A percentile compares a stretch with the other conserved stretches of the same genome.
phyloP scores from a whole-genome alignment of 2,888 invertebrate species.

The Oscheius sp. region DNA sequence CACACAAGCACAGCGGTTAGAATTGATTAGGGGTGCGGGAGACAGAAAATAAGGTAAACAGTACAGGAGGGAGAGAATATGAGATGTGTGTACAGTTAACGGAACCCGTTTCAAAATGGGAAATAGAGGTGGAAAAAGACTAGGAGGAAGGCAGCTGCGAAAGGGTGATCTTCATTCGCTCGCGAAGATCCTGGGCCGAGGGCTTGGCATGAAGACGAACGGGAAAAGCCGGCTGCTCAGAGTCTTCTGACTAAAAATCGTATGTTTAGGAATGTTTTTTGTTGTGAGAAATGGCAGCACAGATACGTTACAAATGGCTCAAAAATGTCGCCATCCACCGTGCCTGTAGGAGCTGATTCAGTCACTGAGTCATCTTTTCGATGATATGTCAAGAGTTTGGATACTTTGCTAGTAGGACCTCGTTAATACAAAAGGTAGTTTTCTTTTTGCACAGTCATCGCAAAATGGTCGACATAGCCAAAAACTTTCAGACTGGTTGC shows the following conservation, averaged over 20 bases:
- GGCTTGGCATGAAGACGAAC: constrained; percentile 23
- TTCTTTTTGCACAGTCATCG: no score
- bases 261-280: background rate
- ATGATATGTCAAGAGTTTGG: no score
- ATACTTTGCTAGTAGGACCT: no score
- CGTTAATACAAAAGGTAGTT: no score
- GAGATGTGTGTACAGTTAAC: background rate
- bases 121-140: no score
- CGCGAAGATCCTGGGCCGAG: constrained; percentile 15
- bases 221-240: background rate
- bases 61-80: background rate
- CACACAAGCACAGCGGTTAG: background rate
- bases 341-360: no score
- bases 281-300: background rate
- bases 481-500: no score
- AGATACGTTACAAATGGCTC: no score
- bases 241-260: background rate
- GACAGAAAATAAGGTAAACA: background rate
- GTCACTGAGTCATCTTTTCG: no score
- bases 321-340: no score
- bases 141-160: background rate
- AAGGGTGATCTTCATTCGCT: constrained; percentile 10
- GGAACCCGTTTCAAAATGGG: no score
- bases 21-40: background rate
- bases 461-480: no score